A percentile compares a stretch with the other conserved stretches of the same genome.
Evolutionary conservation across 1,140 invertebrate genomes (phyloP).

Genomic region (Rhizoglyphus robini): DNA sequence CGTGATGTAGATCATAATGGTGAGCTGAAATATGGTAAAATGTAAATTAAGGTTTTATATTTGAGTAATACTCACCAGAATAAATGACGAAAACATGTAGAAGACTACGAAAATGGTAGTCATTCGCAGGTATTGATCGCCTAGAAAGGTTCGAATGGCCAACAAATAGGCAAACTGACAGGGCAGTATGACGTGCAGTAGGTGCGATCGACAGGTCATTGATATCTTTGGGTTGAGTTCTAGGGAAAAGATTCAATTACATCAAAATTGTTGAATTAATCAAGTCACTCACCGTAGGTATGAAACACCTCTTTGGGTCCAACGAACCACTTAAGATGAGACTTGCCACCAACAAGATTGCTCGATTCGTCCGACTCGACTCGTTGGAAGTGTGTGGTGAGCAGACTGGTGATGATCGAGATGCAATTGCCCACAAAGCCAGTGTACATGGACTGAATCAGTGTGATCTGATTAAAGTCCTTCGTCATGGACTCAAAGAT

Average conservation of each 20-base stretch:
- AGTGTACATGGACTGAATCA: neutral
- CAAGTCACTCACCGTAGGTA: neutral
- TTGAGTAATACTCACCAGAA: neutral
- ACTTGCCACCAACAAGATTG: neutral
- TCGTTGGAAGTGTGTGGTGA: neutral
- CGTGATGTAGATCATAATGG: constrained; percentile 30
- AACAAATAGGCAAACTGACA: neutral
- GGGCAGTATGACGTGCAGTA: neutral
- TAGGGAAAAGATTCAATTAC: neutral
- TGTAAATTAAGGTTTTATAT: neutral
- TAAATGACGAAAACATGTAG: neutral
- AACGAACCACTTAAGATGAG: neutral
- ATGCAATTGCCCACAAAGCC: constrained; percentile 13
- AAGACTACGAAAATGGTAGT: neutral
- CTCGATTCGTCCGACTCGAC: neutral
- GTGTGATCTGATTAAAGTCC: neutral
- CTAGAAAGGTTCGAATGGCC: neutral
- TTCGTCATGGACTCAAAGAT: neutral
- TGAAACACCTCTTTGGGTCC: neutral
- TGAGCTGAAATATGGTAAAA: neutral
- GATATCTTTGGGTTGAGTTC: neutral
- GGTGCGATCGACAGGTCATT: constrained; percentile 9
- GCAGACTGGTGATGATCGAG: neutral
- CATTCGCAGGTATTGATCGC: neutral
- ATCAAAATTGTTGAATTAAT: neutral